These are phyloP conservation scores for Erebia aethiops DNA, from an alignment of 2,888 invertebrate genomes.

Conservation along the genomic window DNA sequence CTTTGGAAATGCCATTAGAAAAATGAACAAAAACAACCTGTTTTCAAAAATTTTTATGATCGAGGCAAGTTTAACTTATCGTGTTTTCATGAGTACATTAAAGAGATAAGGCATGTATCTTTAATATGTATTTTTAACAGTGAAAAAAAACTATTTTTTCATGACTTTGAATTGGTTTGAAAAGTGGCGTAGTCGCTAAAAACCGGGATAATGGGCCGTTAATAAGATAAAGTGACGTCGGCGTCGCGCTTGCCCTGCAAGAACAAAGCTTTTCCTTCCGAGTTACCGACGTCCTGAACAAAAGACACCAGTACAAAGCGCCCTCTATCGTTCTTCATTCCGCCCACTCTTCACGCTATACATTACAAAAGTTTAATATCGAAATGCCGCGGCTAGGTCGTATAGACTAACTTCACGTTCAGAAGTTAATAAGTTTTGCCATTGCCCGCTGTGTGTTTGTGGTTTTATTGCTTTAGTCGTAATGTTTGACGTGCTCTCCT, in stretches of 20 bases:
- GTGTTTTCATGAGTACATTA: no score
- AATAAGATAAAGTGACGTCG: slow-evolving; percentile 73
- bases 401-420: slow-evolving; percentile 29
- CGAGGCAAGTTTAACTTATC: no score
- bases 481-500: slow-evolving; percentile 20
- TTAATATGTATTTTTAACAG: no score
- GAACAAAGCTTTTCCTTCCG: slow-evolving; percentile 66
- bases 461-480: slow-evolving; percentile 27
- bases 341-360: slow-evolving; percentile 31
- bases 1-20: no score
- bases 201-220: no score
- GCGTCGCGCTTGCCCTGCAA: slow-evolving; percentile 57
- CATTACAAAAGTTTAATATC: slow-evolving; percentile 35
- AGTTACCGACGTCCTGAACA: slow-evolving; percentile 41
- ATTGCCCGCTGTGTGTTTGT: slow-evolving; percentile 26
- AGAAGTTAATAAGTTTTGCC: slow-evolving; percentile 31
- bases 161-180: no score
- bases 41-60: no score
- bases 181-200: no score
- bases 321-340: slow-evolving; percentile 30
- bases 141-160: no score
- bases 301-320: slow-evolving; percentile 34
- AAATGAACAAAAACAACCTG: no score
- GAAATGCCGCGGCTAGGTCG: slow-evolving; percentile 29
- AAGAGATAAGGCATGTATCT: no score